These are phyloP conservation scores for Nothobranchius kuhntae DNA, from an alignment of 2,113 vertebrate genomes.

Conservation along the genomic window DNA sequence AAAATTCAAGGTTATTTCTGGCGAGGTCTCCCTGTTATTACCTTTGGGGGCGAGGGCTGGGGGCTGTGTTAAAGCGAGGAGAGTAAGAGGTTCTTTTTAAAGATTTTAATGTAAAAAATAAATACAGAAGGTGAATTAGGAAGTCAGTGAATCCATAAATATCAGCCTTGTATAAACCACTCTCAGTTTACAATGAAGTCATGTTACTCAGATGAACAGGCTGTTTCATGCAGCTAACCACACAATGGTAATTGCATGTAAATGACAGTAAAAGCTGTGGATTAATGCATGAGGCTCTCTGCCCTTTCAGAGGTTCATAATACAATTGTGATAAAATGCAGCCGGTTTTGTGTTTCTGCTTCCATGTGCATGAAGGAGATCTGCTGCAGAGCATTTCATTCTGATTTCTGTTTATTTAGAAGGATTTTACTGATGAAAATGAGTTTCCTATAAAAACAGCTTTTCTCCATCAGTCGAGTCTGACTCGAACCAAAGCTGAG, in stretches of 20 bases:
- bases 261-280: slow-evolving; percentile 12
- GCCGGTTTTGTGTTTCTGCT: not conserved
- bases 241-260: slow-evolving; percentile 1
- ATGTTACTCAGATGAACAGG: slow-evolving; percentile 12
- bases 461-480: too few relatives aligned
- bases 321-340: not conserved
- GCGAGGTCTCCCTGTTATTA: not conserved
- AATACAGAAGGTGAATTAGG: not conserved
- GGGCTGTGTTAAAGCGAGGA: not conserved
- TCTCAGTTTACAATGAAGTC: not conserved
- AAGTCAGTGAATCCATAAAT: not conserved
- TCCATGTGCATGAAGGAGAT: not conserved
- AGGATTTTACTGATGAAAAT: too few relatives aligned
- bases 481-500: not conserved
- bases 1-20: not conserved
- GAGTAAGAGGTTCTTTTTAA: not conserved
- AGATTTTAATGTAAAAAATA: not conserved
- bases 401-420: not conserved
- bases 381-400: not conserved
- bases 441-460: too few relatives aligned
- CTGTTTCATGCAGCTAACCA: slow-evolving; percentile 2
- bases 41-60: not conserved
- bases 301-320: not conserved
- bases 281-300: slow-evolving; percentile 3
- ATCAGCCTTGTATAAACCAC: not conserved